Base-by-base conservation (phyloP, 2,888 invertebrate species). In the Artemia sinica region DNA sequence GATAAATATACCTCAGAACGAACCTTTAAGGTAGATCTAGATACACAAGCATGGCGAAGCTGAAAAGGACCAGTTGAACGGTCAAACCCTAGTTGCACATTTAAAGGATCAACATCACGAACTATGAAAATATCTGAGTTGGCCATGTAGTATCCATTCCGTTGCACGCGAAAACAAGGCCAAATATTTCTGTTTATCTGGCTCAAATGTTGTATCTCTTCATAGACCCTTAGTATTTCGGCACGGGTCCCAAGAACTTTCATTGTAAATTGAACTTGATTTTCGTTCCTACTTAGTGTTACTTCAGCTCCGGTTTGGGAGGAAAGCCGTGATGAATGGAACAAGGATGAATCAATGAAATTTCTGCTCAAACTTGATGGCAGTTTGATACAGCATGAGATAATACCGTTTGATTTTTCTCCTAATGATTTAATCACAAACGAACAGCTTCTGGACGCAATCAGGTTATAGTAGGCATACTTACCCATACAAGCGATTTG, bases 261-360 rank as follows among this genome's bases (percentile, higher is more conserved):
- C 4, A 67, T 3, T 49, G 14, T n/a, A 18, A 49, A 6, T 49
- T 18, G 18, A 41, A 49, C 14, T 12, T 67, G 49, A 14, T 49
- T 14, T n/a, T 63, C 67, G 14, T 49, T 41, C 13, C 12, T n/a
- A 13, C 6, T 48, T 49, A 67, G 51, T 48, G 28, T 49, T 13
- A 67, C 67, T 67, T 67, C 41, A 12, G 67, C 67, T 13, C 49
- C 49, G 67, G 67, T 48, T 13, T 48, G 49, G n/a, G 49, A 49
- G 12, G 41, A 12, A 12, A 67, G 67, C 14, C 67, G 48, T 13
- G 14, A 48, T 18, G 67, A 41, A 49, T 67, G 67, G 50, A 67
- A 67, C 49, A 18, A 49, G 11, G 49, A 49, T 18, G 67, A 14
- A 12, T 14, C n/a, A 10, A 18, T 18, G 5, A 67, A 48, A 11